These are phyloP conservation scores for Trematomus loennbergii DNA, from an alignment of 2,113 vertebrate genomes.

Conservation along the genomic window DNA sequence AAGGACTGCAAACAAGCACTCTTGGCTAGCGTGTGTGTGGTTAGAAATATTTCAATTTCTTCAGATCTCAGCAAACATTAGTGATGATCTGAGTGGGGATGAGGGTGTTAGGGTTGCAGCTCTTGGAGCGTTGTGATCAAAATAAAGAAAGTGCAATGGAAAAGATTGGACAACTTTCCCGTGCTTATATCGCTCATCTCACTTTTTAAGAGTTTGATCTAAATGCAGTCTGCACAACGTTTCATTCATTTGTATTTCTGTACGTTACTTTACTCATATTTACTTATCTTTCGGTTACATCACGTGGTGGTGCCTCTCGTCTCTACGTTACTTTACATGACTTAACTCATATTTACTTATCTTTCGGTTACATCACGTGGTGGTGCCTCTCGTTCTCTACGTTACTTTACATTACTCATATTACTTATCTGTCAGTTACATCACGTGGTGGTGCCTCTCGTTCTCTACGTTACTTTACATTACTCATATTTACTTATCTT, in stretches of 20 bases:
- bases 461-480: too few relatives aligned
- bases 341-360: too few relatives aligned
- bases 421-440: too few relatives aligned
- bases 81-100: conserved; percentile 2
- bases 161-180: neutral
- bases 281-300: too few relatives aligned
- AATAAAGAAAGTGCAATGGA: neutral
- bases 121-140: conserved; percentile 1
- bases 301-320: too few relatives aligned
- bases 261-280: too few relatives aligned
- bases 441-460: too few relatives aligned
- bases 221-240: neutral
- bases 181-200: conserved; percentile 18
- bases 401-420: too few relatives aligned
- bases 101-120: conserved; percentile 4
- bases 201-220: neutral
- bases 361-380: too few relatives aligned
- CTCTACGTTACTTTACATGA: too few relatives aligned
- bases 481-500: too few relatives aligned
- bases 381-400: too few relatives aligned
- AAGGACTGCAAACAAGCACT: conserved; percentile 19
- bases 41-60: neutral
- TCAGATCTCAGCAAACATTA: conserved; percentile 36
- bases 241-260: neutral
- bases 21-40: neutral